Conservation (phyloP, 1,140 invertebrate genomes). For the Pemphigus obesinymphae region DNA sequence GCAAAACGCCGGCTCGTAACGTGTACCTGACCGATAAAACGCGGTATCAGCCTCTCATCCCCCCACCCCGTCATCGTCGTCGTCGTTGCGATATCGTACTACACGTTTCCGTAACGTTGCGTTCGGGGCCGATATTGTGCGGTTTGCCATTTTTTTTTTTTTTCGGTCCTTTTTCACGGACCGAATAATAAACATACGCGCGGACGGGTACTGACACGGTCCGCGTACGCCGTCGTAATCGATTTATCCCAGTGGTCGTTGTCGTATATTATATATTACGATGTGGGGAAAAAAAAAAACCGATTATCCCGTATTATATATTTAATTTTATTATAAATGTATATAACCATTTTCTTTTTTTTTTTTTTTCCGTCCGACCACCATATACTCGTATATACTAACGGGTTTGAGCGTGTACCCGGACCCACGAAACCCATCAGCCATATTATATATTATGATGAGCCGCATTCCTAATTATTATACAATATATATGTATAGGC, state of each 20-base stretch:
- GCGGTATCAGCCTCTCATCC: not conserved
- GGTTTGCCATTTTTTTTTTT: not conserved
- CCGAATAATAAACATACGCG: not conserved
- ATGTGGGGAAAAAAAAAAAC: not conserved
- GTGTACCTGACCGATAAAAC: not conserved
- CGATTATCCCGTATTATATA: slow-evolving; percentile 13
- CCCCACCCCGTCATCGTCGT: not conserved
- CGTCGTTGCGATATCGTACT: not conserved
- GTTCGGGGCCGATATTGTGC: slow-evolving; percentile 16
- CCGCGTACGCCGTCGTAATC: slow-evolving; percentile 2
- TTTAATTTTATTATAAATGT: not conserved
- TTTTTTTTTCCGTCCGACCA: not conserved
- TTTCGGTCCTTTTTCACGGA: not conserved
- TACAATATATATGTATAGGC: not conserved
- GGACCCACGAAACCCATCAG: too few relatives aligned
- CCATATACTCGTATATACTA: not conserved
- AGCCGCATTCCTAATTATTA: slow-evolving; percentile 11
- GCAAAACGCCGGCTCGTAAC: not conserved
- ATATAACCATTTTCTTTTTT: not conserved
- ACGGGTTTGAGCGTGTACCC: not conserved
- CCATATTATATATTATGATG: not conserved
- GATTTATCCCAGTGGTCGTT: not conserved
- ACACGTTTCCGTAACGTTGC: slow-evolving; percentile 24
- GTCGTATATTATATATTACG: too few relatives aligned
- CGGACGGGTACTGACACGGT: slow-evolving; percentile 15